phyloP scores from a whole-genome alignment of 2,797 vertebrate species.

The Coregonus suidteri region DNA sequence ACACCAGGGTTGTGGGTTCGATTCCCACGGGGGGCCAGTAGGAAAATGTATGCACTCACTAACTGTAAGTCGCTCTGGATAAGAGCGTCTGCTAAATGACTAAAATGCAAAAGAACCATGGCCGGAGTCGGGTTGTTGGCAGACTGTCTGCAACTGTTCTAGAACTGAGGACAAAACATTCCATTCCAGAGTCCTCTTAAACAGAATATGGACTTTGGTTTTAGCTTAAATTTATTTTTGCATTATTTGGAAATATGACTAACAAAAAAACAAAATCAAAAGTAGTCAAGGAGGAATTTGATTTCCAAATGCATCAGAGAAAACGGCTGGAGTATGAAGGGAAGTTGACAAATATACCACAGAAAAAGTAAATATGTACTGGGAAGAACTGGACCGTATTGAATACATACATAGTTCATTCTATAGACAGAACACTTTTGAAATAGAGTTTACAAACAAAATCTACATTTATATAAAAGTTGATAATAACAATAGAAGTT shows the following conservation, averaged over 20 bases:
- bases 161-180: not conserved
- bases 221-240: conserved; percentile 60
- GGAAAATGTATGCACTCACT: too few species aligned
- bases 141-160: not conserved
- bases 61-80: too few species aligned
- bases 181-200: not conserved
- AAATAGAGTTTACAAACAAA: conserved; percentile 56
- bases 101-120: not conserved
- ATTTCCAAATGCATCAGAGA: not conserved
- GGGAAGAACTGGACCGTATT: conserved; percentile 59
- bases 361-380: conserved; percentile 23
- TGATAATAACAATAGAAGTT: conserved; percentile 69
- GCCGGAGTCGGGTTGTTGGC: not conserved
- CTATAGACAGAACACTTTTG: conserved; percentile 50
- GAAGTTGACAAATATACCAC: conserved; percentile 41
- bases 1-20: too few species aligned
- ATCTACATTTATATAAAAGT: conserved; percentile 66
- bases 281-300: conserved; percentile 17
- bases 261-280: conserved; percentile 31
- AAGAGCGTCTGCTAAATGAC: too few species aligned
- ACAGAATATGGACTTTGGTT: conserved; percentile 70
- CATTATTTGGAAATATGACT: conserved; percentile 41
- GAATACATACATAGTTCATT: conserved; percentile 50
- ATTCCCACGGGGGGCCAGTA: too few species aligned
- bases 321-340: not conserved